Base-by-base conservation (phyloP, 1,140 invertebrate species). In the Lucilia cuprina region DNA sequence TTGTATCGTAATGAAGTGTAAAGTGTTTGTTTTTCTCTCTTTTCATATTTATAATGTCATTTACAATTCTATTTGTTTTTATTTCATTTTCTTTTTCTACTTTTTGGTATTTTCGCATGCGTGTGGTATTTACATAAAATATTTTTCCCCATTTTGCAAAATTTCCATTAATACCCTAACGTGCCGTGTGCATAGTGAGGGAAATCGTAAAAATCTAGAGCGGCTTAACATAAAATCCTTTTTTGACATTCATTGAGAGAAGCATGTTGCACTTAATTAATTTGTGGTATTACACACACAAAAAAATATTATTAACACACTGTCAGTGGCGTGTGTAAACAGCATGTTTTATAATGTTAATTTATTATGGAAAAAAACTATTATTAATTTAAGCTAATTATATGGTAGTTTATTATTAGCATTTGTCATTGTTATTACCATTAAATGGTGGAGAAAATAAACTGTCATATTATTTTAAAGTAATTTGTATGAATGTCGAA, bases 241-340 rank as follows among this genome's bases (percentile, higher is more conserved):
- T 21, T 70, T 70, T 70, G 65, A 19, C n/a, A 70, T 70, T 70
- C 12, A 60, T 14, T 70, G n/a, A n/a, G n/a, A n/a, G n/a, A n/a
- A 70, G n/a, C 65, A 70, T 70, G 19, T 21, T 70, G 65, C 65
- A 70, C 65, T 70, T 21, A 70, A 70, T 70, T 70, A 70, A 70
- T 70, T 21, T 70, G 65, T 70, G 65, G 65, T 21, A 9, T 70
- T 70, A 70, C 65, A 21, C 55, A n/a, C n/a, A n/a, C n/a, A n/a
- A n/a, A n/a, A 60, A 60, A 60, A 60, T 70, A 70, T 70, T 70
- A 70, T 70, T 21, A 70, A 21, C n/a, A 70, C 14, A 70, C 3
- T 70, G 65, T 70, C 13, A n/a, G 55, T 60, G 13, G 55, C 55
- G 55, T 14, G n/a, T 60, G 55, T 60, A 60, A 60, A 60, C 55